Percentiles rank a stretch among this genome's conserved stretches.
Conservation (phyloP, 2,888 invertebrate genomes). For the Dolomedes plantarius region DNA sequence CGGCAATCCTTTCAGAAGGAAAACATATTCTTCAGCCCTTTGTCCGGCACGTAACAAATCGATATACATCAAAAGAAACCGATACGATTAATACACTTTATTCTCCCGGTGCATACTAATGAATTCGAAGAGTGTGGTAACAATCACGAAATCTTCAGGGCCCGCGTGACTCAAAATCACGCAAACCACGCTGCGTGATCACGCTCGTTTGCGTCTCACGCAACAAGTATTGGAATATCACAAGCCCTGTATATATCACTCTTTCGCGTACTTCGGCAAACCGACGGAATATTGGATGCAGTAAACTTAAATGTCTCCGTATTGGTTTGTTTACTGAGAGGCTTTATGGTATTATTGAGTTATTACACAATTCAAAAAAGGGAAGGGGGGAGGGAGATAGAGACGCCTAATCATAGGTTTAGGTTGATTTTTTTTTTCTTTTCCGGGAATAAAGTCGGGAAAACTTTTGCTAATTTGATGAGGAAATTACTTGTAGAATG, state of each 20-base stretch:
- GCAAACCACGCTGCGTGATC: conserved; percentile 26
- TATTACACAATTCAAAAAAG: background rate
- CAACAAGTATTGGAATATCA: conserved; percentile 29
- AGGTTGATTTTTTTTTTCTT: background rate
- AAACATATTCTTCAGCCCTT: too few relatives aligned
- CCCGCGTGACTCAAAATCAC: conserved; percentile 12
- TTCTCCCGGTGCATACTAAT: background rate
- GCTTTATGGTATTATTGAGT: background rate
- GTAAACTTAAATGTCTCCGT: background rate
- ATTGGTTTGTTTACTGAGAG: background rate
- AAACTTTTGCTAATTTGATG: conserved; percentile 3
- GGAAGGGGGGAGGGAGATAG: background rate
- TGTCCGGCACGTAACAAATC: too few relatives aligned
- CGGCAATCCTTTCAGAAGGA: too few relatives aligned
- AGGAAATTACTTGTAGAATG: background rate
- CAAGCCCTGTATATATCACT: background rate
- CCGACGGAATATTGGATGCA: background rate
- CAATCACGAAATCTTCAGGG: conserved; percentile 2
- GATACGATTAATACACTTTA: conserved; percentile 18
- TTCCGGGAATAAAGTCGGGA: background rate
- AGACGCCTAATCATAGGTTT: background rate
- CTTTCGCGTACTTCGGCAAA: background rate
- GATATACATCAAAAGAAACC: conserved; percentile 15
- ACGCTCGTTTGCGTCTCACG: conserved; percentile 27
- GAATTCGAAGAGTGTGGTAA: background rate